Base-by-base conservation (phyloP, 2,113 vertebrate genomes). In the Rhea pennata region DNA sequence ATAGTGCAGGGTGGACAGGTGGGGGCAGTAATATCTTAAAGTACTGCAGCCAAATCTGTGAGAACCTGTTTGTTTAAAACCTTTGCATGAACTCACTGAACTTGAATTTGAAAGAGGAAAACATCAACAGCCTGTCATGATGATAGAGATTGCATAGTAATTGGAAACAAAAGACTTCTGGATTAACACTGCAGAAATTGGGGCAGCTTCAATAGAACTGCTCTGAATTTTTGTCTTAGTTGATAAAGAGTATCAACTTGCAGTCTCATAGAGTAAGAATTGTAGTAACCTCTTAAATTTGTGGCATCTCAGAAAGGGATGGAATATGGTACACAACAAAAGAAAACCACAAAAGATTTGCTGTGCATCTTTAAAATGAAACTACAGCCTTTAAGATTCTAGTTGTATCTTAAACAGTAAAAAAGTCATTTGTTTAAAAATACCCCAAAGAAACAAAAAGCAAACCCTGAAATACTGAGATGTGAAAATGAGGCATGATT, bases 1-100 rank as follows among this genome's bases (percentile, higher is more conserved):
- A 91, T 80, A 61, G 92, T 93, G 44, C 64, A 22, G 40, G 78
- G 59, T 96, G 78, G 82, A 97, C 96, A 94, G 93, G 95, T 95
- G 95, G 93, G 94, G 93, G 95, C 95, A 96, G 95, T 85, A 96
- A 95, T 85, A 93, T 95, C 90, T 97, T 95, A 14, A 96, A 94
- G 44, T 88, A 95, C 36, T 73, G 54, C 59, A 88, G 77, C 64
- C 87, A 92, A 92, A 85, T 92, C 75, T 80, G 20, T 40, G 78
- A 88, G 72, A 93, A 90, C 29, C 29, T 95, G 71, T 88, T 80
- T 70, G 74, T 87, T 87, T 83, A 31, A 87, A 92, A 85, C 58
- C 67, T 95, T 87, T 83, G 53, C 50, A 6, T 83, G 67, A 92
- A 88, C 51, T 81, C 86, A 24, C 1, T 75, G 84, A 84, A 33